Percentiles rank a stretch among this genome's conserved stretches.
Conservation (phyloP, 2,113 vertebrate genomes). For the Nesogale talazaci region DNA sequence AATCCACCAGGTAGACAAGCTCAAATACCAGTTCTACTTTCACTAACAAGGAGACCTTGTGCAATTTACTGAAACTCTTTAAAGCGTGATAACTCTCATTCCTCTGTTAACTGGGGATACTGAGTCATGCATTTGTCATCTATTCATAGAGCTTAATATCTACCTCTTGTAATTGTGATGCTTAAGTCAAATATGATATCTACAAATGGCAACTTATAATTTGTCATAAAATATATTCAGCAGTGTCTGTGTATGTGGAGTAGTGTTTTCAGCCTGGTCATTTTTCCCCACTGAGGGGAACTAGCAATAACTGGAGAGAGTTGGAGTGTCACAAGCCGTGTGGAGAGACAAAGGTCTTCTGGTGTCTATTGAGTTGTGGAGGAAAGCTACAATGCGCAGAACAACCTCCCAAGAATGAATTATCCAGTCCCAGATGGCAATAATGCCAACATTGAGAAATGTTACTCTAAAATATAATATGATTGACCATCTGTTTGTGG, state of each 20-base stretch:
- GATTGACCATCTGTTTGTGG: neutral
- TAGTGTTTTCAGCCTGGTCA: neutral
- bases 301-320: neutral
- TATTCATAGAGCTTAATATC: neutral
- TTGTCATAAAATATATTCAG: neutral
- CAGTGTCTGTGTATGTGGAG: neutral
- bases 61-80: neutral
- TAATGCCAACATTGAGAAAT: too few species aligned
- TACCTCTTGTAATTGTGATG: neutral
- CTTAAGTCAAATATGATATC: neutral
- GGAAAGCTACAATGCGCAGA: neutral
- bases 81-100: slow-evolving; percentile 1
- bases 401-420: neutral
- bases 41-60: neutral
- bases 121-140: slow-evolving; percentile 6
- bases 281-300: neutral
- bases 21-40: slow-evolving; percentile 15
- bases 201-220: neutral
- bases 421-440: too few species aligned
- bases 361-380: neutral
- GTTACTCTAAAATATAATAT: neutral
- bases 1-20: neutral
- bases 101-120: neutral
- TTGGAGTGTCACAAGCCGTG: neutral
- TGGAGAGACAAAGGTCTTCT: neutral